Evolutionary conservation across 2,888 invertebrate genomes (phyloP).

Genomic region (Carcina quercana): DNA sequence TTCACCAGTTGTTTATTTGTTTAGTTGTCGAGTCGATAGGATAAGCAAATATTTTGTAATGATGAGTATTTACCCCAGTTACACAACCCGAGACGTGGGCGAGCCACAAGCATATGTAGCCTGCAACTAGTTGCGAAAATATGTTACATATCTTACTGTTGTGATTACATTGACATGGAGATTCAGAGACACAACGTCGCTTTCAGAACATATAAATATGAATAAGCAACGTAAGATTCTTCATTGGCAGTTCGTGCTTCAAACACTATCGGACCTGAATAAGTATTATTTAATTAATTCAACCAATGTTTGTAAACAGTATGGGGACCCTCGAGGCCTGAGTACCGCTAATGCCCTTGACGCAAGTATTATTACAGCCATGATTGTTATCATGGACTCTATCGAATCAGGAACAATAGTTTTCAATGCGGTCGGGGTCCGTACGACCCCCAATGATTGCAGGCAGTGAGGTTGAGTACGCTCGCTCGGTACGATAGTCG

Average conservation of each 20-base stretch:
- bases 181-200: no score
- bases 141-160: slow-evolving; percentile 32
- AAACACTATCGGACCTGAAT: no score
- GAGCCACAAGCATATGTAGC: slow-evolving; percentile 18
- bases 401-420: slow-evolving; percentile 53
- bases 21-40: slow-evolving; percentile 37
- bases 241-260: no score
- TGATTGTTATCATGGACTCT: slow-evolving; percentile 44
- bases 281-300: no score
- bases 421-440: slow-evolving; percentile 34
- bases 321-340: slow-evolving; percentile 19
- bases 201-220: no score
- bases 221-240: no score
- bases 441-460: slow-evolving; percentile 47
- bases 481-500: no score
- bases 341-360: slow-evolving; percentile 26
- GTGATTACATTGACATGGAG: slow-evolving; percentile 40
- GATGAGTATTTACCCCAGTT: slow-evolving; percentile 35
- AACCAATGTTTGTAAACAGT: slow-evolving; percentile 34
- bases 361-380: slow-evolving; percentile 22
- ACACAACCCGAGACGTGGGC: slow-evolving; percentile 38
- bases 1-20: slow-evolving; percentile 59
- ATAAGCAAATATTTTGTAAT: slow-evolving; percentile 58
- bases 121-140: slow-evolving; percentile 40
- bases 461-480: slow-evolving; percentile 32